Evolutionary conservation across 2,797 vertebrate genomes (phyloP), one percentile per base, ranked within the genome.

Genomic region (Lacerta bilineata): DNA sequence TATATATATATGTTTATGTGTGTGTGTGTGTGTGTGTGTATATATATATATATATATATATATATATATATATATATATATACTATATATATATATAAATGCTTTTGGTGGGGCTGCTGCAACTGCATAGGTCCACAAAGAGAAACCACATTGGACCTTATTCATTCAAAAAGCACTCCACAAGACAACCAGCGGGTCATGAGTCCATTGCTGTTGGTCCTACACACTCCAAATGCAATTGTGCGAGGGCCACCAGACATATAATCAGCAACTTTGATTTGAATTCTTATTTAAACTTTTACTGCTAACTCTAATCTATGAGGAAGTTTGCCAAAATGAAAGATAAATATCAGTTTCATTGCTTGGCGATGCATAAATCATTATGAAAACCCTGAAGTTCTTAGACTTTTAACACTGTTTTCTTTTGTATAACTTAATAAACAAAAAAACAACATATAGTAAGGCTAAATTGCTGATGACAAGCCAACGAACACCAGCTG

Each of bases 381-480:
- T 72, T 88, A 80, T 85, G 41, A 84, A 85, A 92, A 50, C 92
- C 88, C 3, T 59, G 1, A 92, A 91, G 59, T 93, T 94, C 93
- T 85, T 92, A 88, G 79, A 85, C 86, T 93, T 79, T 55, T 83
- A 88, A 4, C 11, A 8, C 20, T 29, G 66, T 43, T 92, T 87
- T 87, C 86, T 61, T 41, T 91, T 13, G 36, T 29, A 33, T 43
- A 64, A 64, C 46, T 55, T 78, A 77, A 80, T n/a, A 88, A 84
- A 59, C 88, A 92, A 89, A 41, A 43, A 50, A 92, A 93, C 89
- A 90, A 88, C 89, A 92, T 82, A 86, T 88, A 95, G 91, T 88
- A 85, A 90, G 85, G 87, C 87, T 88, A 76, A 66, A 88, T 85
- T 88, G 86, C 91, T 92, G 84, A 91, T 88, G 92, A 82, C 78